Percentiles rank a stretch among this genome's conserved stretches.
Evolutionary conservation across 1,140 invertebrate genomes (phyloP).

Genomic region (Globodera rostochiensis): DNA sequence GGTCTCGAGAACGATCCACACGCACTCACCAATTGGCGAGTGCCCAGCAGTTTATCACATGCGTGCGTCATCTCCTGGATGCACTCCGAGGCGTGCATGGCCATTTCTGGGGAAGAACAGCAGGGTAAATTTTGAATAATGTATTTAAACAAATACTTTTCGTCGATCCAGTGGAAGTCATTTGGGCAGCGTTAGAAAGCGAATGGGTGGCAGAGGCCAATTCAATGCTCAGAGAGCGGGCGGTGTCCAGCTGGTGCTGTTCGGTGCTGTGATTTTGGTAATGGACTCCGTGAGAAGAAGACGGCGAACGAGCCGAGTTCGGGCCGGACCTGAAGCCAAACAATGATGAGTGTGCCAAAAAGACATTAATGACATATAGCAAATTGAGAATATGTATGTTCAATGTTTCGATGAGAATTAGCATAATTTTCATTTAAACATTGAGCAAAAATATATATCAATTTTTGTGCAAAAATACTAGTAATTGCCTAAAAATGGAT

Average conservation of each 20-base stretch:
- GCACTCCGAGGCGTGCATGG: constrained; percentile 36
- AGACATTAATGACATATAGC: no score
- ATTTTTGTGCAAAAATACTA: no score
- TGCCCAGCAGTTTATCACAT: constrained; percentile 36
- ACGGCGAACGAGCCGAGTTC: constrained; percentile 5
- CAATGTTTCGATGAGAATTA: no score
- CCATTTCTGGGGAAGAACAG: constrained; percentile 33
- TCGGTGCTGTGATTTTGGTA: background rate
- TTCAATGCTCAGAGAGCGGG: constrained; percentile 8
- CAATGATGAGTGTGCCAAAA: no score
- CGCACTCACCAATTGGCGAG: constrained; percentile 34
- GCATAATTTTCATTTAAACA: no score
- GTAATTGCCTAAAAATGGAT: no score
- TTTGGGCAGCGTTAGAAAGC: constrained; percentile 2
- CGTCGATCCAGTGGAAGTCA: constrained; percentile 16
- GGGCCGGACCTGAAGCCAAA: background rate
- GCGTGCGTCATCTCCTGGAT: constrained; percentile 43
- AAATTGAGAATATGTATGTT: no score
- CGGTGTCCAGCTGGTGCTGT: background rate
- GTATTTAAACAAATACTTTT: background rate
- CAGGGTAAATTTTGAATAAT: background rate
- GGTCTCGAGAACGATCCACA: background rate
- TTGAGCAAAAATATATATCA: no score
- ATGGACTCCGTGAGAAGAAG: background rate
- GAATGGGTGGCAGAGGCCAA: constrained; percentile 6